Percentiles rank a stretch among this genome's conserved stretches.
Evolutionary conservation across 2,888 invertebrate species (phyloP).

Genomic region (Drosophila neonasuta): DNA sequence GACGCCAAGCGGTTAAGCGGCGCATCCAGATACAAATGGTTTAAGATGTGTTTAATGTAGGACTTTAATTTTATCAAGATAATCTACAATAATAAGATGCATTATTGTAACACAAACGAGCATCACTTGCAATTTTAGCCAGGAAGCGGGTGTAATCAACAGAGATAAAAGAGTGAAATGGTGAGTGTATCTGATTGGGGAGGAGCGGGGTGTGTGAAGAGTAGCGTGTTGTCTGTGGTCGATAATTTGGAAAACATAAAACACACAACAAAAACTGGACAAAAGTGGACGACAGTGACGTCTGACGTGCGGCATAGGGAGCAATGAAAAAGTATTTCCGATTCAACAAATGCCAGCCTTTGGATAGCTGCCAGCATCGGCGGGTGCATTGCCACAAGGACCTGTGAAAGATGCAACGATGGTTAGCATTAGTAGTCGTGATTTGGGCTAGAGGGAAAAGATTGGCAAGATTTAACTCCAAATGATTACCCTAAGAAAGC

Average conservation of each 20-base stretch:
- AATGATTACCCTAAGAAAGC: too few species aligned
- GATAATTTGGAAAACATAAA: conserved; percentile 54
- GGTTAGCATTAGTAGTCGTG: not conserved
- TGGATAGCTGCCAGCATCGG: conserved; percentile 65
- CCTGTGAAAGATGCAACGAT: conserved; percentile 28
- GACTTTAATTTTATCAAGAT: conserved; percentile 32
- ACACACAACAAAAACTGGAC: conserved; percentile 31
- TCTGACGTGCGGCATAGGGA: conserved; percentile 5
- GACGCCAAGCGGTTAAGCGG: conserved; percentile 71
- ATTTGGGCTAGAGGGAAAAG: too few species aligned
- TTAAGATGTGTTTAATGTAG: conserved; percentile 22
- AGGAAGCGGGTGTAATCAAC: not conserved
- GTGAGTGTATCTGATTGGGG: not conserved
- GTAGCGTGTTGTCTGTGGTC: conserved; percentile 10
- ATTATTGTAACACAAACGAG: conserved; percentile 20
- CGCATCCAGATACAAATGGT: conserved; percentile 75
- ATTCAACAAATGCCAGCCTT: conserved; percentile 79
- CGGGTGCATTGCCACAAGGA: conserved; percentile 48
- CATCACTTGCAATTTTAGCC: conserved; percentile 37
- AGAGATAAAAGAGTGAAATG: conserved; percentile 2
- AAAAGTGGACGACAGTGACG: not conserved
- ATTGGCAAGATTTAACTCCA: too few species aligned
- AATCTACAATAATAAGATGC: conserved; percentile 30
- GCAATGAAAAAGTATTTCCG: conserved; percentile 54
- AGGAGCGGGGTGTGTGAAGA: not conserved